phyloP scores from a whole-genome alignment of 2,888 invertebrate genomes.

The Anthrax anthrax region DNA sequence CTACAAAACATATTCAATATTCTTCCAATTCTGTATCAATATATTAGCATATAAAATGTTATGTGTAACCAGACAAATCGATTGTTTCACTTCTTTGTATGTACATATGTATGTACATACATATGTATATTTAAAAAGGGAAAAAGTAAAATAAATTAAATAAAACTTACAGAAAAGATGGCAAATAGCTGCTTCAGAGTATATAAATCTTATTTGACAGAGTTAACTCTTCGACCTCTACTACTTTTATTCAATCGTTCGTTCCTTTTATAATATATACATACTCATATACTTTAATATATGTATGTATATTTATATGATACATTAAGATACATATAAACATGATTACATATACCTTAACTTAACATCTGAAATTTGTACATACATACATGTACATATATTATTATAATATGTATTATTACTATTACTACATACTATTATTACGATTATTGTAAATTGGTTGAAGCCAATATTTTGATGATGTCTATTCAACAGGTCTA shows the following conservation, averaged over 20 bases:
- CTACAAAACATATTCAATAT: too few species aligned
- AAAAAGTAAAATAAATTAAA: not conserved
- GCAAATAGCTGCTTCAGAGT: constrained; percentile 5
- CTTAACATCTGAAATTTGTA: too few species aligned
- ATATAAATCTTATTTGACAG: constrained; percentile 8
- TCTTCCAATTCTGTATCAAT: constrained; percentile 4
- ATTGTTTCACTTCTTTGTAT: constrained; percentile 4
- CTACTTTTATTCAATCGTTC: not conserved
- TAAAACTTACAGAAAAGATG: not conserved
- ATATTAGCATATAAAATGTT: constrained; percentile 7
- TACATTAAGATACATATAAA: too few species aligned
- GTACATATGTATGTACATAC: not conserved
- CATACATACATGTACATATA: too few species aligned
- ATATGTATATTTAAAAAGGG: not conserved
- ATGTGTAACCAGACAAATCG: constrained; percentile 6
- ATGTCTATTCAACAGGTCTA: too few species aligned
- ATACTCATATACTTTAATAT: not conserved
- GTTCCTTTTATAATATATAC: not conserved
- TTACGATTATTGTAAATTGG: too few species aligned
- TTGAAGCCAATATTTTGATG: too few species aligned
- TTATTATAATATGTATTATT: too few species aligned
- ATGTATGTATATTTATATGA: too few species aligned
- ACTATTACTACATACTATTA: too few species aligned
- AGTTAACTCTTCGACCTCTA: constrained; percentile 5
- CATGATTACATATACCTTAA: too few species aligned